Evolutionary conservation across 2,797 vertebrate genomes (phyloP).

Genomic region (Odontamblyopus lacepedii): DNA sequence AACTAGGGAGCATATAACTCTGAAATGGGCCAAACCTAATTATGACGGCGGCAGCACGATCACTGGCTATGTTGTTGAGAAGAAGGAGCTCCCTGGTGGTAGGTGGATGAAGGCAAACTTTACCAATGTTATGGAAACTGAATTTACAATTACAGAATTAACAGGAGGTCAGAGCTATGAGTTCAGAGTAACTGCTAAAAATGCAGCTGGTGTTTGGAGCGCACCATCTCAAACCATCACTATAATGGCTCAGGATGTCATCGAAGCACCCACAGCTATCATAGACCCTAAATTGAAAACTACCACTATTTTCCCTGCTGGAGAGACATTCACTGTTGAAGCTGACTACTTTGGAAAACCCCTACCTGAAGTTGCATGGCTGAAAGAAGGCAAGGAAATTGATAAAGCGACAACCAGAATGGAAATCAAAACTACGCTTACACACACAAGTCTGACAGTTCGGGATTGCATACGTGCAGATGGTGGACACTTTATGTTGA

Average conservation of each 20-base stretch:
- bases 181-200: constrained; percentile 93
- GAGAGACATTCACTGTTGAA: constrained; percentile 91
- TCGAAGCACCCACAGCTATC: constrained; percentile 85
- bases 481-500: constrained; percentile 88
- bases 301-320: constrained; percentile 80
- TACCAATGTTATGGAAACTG: constrained; percentile 87
- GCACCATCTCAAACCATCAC: constrained; percentile 85
- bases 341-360: constrained; percentile 94
- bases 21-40: constrained; percentile 89
- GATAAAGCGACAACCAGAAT: constrained; percentile 81
- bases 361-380: constrained; percentile 86
- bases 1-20: constrained; percentile 85
- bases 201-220: constrained; percentile 89
- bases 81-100: constrained; percentile 89
- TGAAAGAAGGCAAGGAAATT: constrained; percentile 89
- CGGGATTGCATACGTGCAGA: constrained; percentile 84
- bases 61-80: constrained; percentile 90
- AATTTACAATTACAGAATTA: constrained; percentile 87
- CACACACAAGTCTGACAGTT: constrained; percentile 84
- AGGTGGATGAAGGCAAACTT: constrained; percentile 96
- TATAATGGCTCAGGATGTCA: constrained; percentile 87
- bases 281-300: constrained; percentile 91
- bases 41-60: constrained; percentile 93
- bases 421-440: constrained; percentile 88
- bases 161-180: constrained; percentile 88